Evolutionary conservation across 2,113 vertebrate genomes (phyloP), one percentile per base, ranked within the genome.

Genomic region (Bubo scandiacus): DNA sequence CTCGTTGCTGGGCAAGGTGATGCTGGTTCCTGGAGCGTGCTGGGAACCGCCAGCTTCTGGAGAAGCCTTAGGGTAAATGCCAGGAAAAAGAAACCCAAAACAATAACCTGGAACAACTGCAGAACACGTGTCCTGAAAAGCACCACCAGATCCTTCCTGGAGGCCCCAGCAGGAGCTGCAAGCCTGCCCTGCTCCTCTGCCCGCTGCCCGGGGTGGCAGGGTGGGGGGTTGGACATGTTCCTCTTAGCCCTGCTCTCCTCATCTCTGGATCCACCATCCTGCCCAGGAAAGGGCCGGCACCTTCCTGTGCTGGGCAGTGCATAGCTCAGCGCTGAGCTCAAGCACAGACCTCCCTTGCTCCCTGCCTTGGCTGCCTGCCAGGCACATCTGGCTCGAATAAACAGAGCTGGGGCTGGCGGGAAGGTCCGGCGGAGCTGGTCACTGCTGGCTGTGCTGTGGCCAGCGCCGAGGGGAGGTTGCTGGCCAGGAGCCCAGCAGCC

Each of bases 301-400:
- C 89, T 95, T 91, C 97, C 95, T 79, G 52, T 87, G 92, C 94
- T 9, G 91, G 73, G 95, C 91, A 94, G 89, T 1, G 15, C 95
- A 71, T 18, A 63, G 88, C 83, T 97, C 42, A 15, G 73, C 0
- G 29, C 88, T 92, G 96, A 95, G 95, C 95, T 97, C 95, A 80
- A 42, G 75, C 90, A 4, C 82, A 54, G 70, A 34, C 73, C 92
- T 84, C 21, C 40, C 87, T 32, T 8, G 34, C 42, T 89, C 79
- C 88, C 90, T 25, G 55, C 86, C 62, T 36, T 8, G 27, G 71
- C 78, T 1, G 9, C 83, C 55, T 16, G 72, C 92, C 93, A 65
- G 73, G 12, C 84, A 75, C 81, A 80, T 83, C 96, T 95, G 94
- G 47, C 87, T 81, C 22, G 0, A 20, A 17, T 51, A 73, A 67